Percentiles rank a stretch among this genome's conserved stretches.
phyloP scores from a whole-genome alignment of 2,888 invertebrate species.

The Xanthorhoe designata region DNA sequence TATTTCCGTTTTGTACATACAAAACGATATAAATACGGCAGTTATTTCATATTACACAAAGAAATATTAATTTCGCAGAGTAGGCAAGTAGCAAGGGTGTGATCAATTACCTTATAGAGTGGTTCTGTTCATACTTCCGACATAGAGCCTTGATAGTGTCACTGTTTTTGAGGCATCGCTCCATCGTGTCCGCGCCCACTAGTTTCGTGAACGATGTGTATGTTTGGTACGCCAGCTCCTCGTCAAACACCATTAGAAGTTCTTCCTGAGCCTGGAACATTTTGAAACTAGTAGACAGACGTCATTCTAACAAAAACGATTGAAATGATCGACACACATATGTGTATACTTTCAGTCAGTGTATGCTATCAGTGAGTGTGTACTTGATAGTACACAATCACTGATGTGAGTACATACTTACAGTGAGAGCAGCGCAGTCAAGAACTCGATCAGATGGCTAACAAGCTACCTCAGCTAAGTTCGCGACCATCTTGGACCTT shows the following conservation, averaged over 20 bases:
- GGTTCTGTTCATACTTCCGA: slow-evolving; percentile 87
- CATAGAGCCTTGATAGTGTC: slow-evolving; percentile 92
- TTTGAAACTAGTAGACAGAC: background rate
- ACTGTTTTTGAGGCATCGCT: slow-evolving; percentile 90
- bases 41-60: too few relatives aligned
- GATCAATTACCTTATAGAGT: slow-evolving; percentile 58
- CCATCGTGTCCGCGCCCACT: slow-evolving; percentile 89
- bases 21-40: too few relatives aligned
- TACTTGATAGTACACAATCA: too few relatives aligned
- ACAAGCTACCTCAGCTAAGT: slow-evolving; percentile 85
- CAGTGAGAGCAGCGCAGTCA: slow-evolving; percentile 61
- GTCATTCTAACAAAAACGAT: too few relatives aligned
- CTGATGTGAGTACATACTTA: slow-evolving; percentile 52
- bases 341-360: background rate
- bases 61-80: too few relatives aligned
- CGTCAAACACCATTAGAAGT: slow-evolving; percentile 92
- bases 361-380: background rate
- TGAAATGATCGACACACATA: too few relatives aligned
- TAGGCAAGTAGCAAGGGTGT: too few relatives aligned
- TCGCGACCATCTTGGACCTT: slow-evolving; percentile 81
- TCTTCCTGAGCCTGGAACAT: slow-evolving; percentile 89
- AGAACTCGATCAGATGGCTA: slow-evolving; percentile 84
- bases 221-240: slow-evolving; percentile 93
- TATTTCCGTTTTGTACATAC: too few relatives aligned
- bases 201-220: slow-evolving; percentile 91